Percentiles rank a stretch among this genome's conserved stretches.
phyloP scores from a whole-genome alignment of 2,113 vertebrate genomes.

The Calypte anna region DNA sequence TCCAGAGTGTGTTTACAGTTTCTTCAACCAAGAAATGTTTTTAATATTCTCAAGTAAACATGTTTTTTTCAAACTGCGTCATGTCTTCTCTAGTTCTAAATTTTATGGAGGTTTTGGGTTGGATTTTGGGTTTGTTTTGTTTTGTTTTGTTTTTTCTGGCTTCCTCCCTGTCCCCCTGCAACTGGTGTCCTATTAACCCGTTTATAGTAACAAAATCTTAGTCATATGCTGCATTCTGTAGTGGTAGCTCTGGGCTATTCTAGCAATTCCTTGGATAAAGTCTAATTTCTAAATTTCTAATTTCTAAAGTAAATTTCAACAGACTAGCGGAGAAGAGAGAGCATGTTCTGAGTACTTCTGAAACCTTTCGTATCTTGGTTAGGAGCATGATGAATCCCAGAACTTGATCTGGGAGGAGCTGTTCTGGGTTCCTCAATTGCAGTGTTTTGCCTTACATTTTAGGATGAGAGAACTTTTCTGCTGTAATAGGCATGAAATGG shows the following conservation, averaged over 20 bases:
- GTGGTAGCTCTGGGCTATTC: not conserved
- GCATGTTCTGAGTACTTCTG: too few species aligned
- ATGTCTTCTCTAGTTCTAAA: not conserved
- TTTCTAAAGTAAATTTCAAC: too few species aligned
- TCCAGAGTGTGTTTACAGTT: not conserved
- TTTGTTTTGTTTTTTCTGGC: not conserved
- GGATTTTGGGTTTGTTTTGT: too few species aligned
- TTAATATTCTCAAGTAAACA: not conserved
- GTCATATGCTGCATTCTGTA: not conserved
- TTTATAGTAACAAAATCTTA: not conserved
- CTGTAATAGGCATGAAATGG: not conserved
- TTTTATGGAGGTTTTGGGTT: not conserved
- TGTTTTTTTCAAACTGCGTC: not conserved
- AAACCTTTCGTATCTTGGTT: too few species aligned
- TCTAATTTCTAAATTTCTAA: not conserved
- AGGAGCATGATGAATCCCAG: too few species aligned
- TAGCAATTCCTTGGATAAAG: not conserved
- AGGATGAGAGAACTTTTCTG: not conserved
- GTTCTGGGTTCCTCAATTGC: not conserved
- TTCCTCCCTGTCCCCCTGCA: too few species aligned
- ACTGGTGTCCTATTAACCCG: not conserved
- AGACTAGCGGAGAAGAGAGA: too few species aligned
- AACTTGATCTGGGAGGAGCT: not conserved
- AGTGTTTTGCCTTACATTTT: not conserved
- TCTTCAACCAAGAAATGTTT: not conserved